Base-by-base conservation (phyloP, 2,113 vertebrate genomes). In the Zosterops pallidus region DNA sequence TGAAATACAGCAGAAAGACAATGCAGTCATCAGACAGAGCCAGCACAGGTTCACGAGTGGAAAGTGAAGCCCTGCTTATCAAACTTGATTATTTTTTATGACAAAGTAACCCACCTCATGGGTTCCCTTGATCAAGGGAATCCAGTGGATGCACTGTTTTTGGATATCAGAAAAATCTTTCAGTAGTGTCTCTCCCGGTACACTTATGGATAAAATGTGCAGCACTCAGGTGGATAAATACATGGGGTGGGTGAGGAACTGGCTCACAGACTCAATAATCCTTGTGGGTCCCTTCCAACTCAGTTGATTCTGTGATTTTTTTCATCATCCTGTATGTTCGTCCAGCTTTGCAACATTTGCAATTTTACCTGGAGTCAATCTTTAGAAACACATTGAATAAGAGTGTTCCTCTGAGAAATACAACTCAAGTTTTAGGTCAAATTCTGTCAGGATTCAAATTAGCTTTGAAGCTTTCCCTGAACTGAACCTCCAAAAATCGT, bases 371-470 rank as follows among this genome's bases (percentile, higher is more conserved):
- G 19, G 46, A 94, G 28, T 50, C 10, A 6, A 87, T 74, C n/a
- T 85, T 87, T 56, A 91, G 69, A 81, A 93, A 86, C 47, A 92
- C 21, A 41, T 29, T 67, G 64, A 86, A 86, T 83, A 35, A 88
- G 5, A 3, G 1, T 41, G 22, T 72, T 89, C 41, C 69, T 84
- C 52, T 52, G 65, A 95, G 62, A 89, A 92, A 59, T 77, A 37
- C 28, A 79, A 18, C 21, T 83, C 19, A 94, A 77, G 11, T 84
- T 95, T 91, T 82, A 91, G 28, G 28, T 57, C 28, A 72, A 79
- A 64, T 9, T 85, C 80, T 41, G 65, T 29, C 55, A 53, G 23
- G 23, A 76, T 82, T 89, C 53, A 92, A 86, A 84, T 50, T 53
- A 82, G 2, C 21, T 83, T 83, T 72, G 63, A 83, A 68, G 29